These are phyloP conservation scores for Molorchus minor DNA, from an alignment of 2,888 invertebrate species.

Conservation along the genomic window DNA sequence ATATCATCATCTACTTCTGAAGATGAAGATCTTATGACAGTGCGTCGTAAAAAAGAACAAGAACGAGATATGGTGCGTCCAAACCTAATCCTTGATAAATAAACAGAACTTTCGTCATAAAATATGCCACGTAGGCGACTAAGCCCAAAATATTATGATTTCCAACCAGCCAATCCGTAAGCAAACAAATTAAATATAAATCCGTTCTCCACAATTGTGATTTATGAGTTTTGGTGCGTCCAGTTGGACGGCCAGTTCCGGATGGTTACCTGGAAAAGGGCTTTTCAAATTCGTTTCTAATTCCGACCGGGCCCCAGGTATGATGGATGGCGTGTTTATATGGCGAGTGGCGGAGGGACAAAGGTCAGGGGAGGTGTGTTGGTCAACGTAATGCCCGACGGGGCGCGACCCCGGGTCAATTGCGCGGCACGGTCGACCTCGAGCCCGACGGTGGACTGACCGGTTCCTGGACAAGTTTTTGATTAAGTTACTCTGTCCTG, in stretches of 20 bases:
- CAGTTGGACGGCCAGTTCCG: conserved; percentile 29
- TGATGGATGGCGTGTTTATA: conserved; percentile 64
- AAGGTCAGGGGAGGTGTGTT: conserved; percentile 64
- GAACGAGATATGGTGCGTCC: no score
- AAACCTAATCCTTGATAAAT: no score
- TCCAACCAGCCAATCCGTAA: background rate
- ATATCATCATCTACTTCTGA: no score
- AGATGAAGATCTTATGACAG: no score
- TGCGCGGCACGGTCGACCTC: conserved; percentile 57
- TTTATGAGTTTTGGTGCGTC: conserved; percentile 34
- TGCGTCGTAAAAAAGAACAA: no score
- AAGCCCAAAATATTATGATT: no score
- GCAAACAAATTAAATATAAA: conserved; percentile 23
- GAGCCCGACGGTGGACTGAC: conserved; percentile 39
- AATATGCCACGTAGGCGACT: no score
- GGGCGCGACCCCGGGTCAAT: conserved; percentile 63
- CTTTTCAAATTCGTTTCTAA: conserved; percentile 56
- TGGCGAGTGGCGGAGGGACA: conserved; percentile 62
- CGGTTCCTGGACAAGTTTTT: conserved; percentile 48
- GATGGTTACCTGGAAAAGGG: conserved; percentile 28
- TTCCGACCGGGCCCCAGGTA: conserved; percentile 45
- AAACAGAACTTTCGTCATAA: no score
- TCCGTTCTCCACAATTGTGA: conserved; percentile 22
- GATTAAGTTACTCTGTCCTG: conserved; percentile 51
- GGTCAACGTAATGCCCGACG: conserved; percentile 60